Evolutionary conservation across 1,140 invertebrate genomes (phyloP).

Genomic region (Portunus trituberculatus): DNA sequence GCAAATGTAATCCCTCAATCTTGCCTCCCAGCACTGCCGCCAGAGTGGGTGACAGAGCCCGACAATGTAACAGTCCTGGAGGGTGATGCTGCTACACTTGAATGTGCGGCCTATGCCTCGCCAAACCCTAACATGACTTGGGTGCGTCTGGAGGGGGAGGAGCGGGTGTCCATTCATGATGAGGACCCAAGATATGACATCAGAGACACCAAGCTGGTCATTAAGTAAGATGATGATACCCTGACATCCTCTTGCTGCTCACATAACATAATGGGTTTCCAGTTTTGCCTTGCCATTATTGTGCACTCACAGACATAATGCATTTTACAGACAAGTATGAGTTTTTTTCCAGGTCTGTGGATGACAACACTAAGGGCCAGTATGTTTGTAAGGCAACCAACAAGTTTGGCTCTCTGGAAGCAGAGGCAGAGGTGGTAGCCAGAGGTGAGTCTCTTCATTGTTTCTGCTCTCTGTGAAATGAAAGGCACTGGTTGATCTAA

Average conservation of each 20-base stretch:
- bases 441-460: conserved; percentile 51
- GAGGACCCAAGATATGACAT: conserved; percentile 72
- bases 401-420: conserved; percentile 68
- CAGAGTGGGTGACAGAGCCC: conserved; percentile 73
- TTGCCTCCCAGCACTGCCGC: conserved; percentile 66
- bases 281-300: too few relatives aligned
- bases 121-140: conserved; percentile 75
- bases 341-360: conserved; percentile 58
- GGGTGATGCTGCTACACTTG: conserved; percentile 56
- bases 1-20: neutral
- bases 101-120: conserved; percentile 73
- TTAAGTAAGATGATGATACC: conserved; percentile 68
- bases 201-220: conserved; percentile 61
- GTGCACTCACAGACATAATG: too few relatives aligned
- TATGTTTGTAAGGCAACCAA: conserved; percentile 74
- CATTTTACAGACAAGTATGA: too few relatives aligned
- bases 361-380: conserved; percentile 49
- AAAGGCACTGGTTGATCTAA: too few relatives aligned
- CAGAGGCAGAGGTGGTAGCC: conserved; percentile 32
- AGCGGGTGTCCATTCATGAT: conserved; percentile 55
- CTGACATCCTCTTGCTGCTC: too few relatives aligned
- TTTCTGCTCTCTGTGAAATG: neutral
- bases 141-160: conserved; percentile 62
- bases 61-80: conserved; percentile 59
- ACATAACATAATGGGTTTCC: too few relatives aligned